Conservation (phyloP, 1,140 invertebrate species). For the Drosophila dunni region DNA sequence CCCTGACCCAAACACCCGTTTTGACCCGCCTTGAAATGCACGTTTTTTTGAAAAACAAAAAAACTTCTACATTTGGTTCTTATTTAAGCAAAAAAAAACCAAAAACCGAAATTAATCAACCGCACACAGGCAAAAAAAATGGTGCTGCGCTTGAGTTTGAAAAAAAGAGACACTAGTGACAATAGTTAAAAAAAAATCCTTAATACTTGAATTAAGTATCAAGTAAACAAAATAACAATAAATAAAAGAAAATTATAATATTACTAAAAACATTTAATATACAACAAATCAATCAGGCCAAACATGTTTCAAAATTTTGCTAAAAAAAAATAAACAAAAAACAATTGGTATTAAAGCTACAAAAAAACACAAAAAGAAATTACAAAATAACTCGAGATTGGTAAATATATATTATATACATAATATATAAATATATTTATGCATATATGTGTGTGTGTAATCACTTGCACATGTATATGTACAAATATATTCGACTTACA, state of each 20-base stretch:
- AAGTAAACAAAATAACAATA: constrained; percentile 56
- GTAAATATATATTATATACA: constrained; percentile 9
- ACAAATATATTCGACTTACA: background rate
- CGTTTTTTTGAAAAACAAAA: constrained; percentile 23
- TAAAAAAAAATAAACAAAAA: constrained; percentile 53
- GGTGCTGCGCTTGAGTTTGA: constrained; percentile 81
- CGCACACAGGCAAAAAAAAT: constrained; percentile 60
- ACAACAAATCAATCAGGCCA: constrained; percentile 85
- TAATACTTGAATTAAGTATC: constrained; percentile 57
- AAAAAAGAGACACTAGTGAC: constrained; percentile 85
- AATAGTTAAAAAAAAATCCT: constrained; percentile 67
- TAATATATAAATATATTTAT: constrained; percentile 5
- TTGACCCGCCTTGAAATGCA: constrained; percentile 37
- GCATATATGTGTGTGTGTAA: background rate
- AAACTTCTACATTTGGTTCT: constrained; percentile 51
- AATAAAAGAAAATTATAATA: constrained; percentile 53
- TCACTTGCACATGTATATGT: constrained; percentile 1
- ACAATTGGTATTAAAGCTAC: constrained; percentile 27
- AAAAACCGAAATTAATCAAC: constrained; percentile 30
- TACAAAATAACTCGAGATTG: constrained; percentile 12
- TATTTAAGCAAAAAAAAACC: constrained; percentile 32
- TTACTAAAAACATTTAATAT: constrained; percentile 71
- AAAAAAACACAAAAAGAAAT: constrained; percentile 25
- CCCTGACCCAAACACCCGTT: background rate
- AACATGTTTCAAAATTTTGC: constrained; percentile 85